These are phyloP conservation scores for Elachura formosa DNA, from an alignment of 2,113 vertebrate genomes.

Conservation along the genomic window DNA sequence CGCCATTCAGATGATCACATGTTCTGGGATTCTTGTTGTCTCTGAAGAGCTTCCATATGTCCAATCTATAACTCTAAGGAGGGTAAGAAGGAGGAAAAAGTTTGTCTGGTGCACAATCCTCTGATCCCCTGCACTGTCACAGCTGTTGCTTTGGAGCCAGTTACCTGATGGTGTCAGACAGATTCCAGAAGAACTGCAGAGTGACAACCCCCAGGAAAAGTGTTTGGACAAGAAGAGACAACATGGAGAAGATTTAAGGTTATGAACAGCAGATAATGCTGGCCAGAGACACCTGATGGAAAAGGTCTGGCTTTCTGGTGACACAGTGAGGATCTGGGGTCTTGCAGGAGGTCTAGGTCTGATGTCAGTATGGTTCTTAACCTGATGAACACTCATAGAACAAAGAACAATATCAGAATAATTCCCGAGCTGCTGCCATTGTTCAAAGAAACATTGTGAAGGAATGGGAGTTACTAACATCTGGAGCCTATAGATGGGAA, in stretches of 20 bases:
- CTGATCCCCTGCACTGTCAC: not conserved
- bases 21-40: conserved; percentile 3
- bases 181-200: not conserved
- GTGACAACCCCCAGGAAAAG: not conserved
- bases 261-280: not conserved
- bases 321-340: not conserved
- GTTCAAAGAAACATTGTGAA: not conserved
- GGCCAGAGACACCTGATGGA: not conserved
- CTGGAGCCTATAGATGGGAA: not conserved
- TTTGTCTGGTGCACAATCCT: not conserved
- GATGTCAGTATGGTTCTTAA: not conserved
- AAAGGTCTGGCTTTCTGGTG: not conserved
- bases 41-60: conserved; percentile 53
- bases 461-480: not conserved
- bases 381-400: not conserved
- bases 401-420: not conserved
- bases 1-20: not conserved
- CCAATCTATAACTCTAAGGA: not conserved
- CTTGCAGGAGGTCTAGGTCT: not conserved
- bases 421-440: not conserved
- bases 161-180: not conserved
- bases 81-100: not conserved
- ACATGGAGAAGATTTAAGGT: not conserved
- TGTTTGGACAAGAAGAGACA: not conserved
- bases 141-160: not conserved